A percentile compares a stretch with the other conserved stretches of the same genome.
These are phyloP conservation scores for Acanthornis magna DNA, from an alignment of 2,797 vertebrate species.

Conservation along the genomic window DNA sequence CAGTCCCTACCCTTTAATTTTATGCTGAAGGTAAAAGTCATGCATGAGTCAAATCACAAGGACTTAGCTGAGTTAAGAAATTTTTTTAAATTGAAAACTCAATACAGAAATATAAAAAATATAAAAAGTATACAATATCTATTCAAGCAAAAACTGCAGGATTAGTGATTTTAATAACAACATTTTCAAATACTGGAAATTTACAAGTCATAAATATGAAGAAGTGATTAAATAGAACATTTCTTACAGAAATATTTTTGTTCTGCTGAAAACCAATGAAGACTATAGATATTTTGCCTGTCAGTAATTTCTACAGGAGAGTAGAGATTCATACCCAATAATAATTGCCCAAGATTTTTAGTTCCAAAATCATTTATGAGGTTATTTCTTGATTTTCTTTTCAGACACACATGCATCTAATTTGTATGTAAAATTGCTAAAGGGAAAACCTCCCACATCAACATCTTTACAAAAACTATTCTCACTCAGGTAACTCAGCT, in stretches of 20 bases:
- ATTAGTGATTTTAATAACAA: background rate
- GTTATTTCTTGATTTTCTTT: background rate
- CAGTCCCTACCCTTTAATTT: background rate
- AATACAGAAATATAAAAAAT: background rate
- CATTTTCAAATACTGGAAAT: background rate
- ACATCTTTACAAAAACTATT: conserved; percentile 11
- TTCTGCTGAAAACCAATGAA: background rate
- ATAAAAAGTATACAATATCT: background rate
- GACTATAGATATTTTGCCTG: background rate
- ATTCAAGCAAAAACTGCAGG: background rate
- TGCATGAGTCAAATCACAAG: background rate
- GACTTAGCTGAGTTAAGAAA: background rate
- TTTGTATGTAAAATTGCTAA: conserved; percentile 29
- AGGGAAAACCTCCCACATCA: conserved; percentile 67
- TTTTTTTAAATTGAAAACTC: background rate
- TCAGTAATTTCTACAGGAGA: background rate
- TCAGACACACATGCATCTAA: background rate
- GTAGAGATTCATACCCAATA: background rate
- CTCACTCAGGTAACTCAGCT: conserved; percentile 40
- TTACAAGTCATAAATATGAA: background rate
- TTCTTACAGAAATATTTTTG: background rate
- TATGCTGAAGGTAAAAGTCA: background rate
- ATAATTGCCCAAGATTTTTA: background rate
- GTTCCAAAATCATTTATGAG: background rate
- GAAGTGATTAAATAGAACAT: background rate